Conservation (phyloP, 2,113 vertebrate species). For the Strigops habroptila region DNA sequence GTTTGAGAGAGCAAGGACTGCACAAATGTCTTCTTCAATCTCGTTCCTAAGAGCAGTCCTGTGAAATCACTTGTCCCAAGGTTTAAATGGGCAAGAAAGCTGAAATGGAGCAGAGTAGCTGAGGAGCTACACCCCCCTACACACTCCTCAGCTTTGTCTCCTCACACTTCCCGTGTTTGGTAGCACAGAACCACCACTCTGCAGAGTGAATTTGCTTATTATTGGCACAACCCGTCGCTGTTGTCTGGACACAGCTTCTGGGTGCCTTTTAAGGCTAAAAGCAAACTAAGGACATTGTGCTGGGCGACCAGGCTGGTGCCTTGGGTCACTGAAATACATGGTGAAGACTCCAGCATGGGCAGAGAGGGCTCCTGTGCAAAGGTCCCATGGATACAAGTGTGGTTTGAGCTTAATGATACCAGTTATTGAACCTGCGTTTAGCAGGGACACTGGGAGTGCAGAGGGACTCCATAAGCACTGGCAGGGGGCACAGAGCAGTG, state of each 20-base stretch:
- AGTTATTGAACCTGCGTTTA: not conserved
- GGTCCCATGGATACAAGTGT: not conserved
- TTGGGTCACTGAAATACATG: not conserved
- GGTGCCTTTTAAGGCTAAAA: not conserved
- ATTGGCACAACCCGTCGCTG: not conserved
- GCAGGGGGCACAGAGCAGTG: not conserved
- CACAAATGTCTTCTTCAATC: not conserved
- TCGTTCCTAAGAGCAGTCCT: not conserved
- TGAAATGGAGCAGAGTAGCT: not conserved
- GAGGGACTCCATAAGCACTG: accelerated
- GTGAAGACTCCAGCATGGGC: not conserved
- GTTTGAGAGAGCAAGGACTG: not conserved
- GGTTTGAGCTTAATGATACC: not conserved
- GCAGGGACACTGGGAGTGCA: not conserved
- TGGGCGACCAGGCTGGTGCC: not conserved
- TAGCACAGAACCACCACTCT: not conserved
- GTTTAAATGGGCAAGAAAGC: not conserved
- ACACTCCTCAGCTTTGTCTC: not conserved
- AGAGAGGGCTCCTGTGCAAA: not conserved
- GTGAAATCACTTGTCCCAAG: not conserved
- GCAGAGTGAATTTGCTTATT: not conserved
- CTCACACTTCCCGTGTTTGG: not conserved
- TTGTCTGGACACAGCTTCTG: not conserved
- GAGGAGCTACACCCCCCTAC: not conserved
- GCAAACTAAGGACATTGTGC: not conserved